Percentiles rank a stretch among this genome's conserved stretches.
Evolutionary conservation across 2,113 vertebrate genomes (phyloP).

Genomic region (Ageneiosus marmoratus): DNA sequence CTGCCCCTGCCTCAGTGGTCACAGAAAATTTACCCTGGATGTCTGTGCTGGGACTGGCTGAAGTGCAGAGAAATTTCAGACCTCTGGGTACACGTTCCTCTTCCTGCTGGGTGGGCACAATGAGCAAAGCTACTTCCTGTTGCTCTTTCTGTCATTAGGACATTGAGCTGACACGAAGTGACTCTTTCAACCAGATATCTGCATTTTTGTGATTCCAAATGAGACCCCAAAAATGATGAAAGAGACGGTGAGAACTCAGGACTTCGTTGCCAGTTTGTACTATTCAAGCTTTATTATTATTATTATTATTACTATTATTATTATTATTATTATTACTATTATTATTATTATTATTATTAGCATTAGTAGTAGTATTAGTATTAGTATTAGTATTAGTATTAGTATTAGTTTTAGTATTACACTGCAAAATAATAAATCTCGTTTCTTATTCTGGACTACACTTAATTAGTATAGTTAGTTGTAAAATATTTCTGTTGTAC

Average conservation of each 20-base stretch:
- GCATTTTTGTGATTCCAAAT: conserved; percentile 13
- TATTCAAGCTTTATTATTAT: not conserved
- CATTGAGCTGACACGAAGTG: conserved; percentile 22
- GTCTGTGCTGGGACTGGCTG: conserved; percentile 36
- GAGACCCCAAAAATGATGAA: not conserved
- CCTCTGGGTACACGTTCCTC: conserved; percentile 50
- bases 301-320: too few species aligned
- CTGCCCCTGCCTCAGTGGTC: conserved; percentile 55
- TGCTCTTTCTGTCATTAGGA: conserved; percentile 43
- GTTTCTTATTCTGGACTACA: not conserved
- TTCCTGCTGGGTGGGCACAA: conserved; percentile 51
- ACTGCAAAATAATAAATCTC: not conserved
- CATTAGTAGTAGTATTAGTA: too few species aligned
- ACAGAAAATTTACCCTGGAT: conserved; percentile 61
- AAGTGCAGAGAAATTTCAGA: conserved; percentile 15
- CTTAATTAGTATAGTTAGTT: not conserved
- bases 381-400: too few species aligned
- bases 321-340: too few species aligned
- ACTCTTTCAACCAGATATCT: conserved; percentile 7
- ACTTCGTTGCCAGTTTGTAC: not conserved
- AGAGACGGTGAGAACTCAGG: not conserved
- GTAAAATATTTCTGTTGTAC: not conserved
- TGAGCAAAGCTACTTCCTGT: conserved; percentile 46
- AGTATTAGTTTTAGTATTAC: not conserved
- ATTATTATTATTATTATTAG: too few species aligned